These are phyloP conservation scores for Pseudococcus longispinus DNA, from an alignment of 2,888 invertebrate species.

Conservation along the genomic window DNA sequence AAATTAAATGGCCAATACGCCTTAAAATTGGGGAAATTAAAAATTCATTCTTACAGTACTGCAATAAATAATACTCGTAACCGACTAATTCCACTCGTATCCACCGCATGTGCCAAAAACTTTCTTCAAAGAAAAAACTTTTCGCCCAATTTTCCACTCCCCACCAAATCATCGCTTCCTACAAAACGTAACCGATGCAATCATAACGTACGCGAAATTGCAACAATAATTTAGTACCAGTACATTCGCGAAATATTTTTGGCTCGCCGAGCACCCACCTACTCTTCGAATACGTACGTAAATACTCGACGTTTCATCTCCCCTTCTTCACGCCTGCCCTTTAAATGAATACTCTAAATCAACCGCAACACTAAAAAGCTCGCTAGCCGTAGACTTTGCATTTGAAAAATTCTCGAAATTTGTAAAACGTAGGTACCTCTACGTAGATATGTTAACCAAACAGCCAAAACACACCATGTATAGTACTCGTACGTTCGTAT, in stretches of 20 bases:
- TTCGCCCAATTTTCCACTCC: background rate
- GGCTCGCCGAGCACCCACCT: background rate
- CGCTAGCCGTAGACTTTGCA: background rate
- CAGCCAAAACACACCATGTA: background rate
- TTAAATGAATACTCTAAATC: background rate
- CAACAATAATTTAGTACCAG: background rate
- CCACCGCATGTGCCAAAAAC: background rate
- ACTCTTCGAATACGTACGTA: background rate
- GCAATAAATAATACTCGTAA: no score
- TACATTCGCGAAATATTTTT: background rate
- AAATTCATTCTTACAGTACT: no score
- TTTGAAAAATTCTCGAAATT: slow-evolving; percentile 4
- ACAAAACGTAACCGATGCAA: background rate
- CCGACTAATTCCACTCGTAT: background rate
- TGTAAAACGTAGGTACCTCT: background rate
- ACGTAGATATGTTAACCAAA: background rate
- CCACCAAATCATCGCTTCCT: background rate
- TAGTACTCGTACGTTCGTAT: background rate
- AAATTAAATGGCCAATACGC: no score
- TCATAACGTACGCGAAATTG: background rate
- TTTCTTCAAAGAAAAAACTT: background rate
- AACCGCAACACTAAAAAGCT: background rate
- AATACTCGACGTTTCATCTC: background rate
- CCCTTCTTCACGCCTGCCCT: background rate
- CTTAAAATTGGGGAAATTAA: no score